Evolutionary conservation across 2,113 vertebrate genomes (phyloP), one percentile per base, ranked within the genome.

Genomic region (Raphicerus campestris): DNA sequence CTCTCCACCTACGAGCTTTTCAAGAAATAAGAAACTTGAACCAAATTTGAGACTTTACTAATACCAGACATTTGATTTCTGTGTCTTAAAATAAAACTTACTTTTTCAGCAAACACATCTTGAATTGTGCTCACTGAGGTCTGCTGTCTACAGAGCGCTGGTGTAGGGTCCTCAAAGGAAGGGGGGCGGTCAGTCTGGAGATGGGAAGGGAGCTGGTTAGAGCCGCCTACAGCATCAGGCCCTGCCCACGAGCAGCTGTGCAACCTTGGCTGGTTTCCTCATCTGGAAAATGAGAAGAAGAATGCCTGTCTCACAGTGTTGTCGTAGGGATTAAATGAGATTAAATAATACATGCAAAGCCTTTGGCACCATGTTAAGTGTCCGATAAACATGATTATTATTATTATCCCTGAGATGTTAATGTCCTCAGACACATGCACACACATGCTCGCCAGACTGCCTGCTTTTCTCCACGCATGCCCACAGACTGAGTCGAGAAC

Each of bases 1-100:
- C 32, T 84, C 63, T 73, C 47, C n/a, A 56, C 55, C 42, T 70
- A 60, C 0, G 35, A 49, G 10, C 7, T 61, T 73, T 81, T 91
- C 55, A 55, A 90, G 93, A 75, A 87, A 83, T 19, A 51, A 90
- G 4, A 0, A 1, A 96, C 39, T 75, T 19, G 13, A 28, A 19
- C 15, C 51, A 91, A 58, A 90, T 42, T 24, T 35, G 32, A n/a
- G 49, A 60, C 39, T 20, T 66, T 61, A 60, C 22, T 39, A 55
- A 55, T 32, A 81, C 10, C 80, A 78, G 58, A 94, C 45, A 47
- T 93, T 78, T 84, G 78, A 60, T n/a, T 35, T 87, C 6, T 24
- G 26, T 58, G 47, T 90, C 93, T 89, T 87, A 63, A 83, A 96
- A 96, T 51, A 51, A 51, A 51, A 51, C 49, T 51, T 51, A 15